Evolutionary conservation across 2,888 invertebrate species (phyloP).

Genomic region (Salticus scenicus): DNA sequence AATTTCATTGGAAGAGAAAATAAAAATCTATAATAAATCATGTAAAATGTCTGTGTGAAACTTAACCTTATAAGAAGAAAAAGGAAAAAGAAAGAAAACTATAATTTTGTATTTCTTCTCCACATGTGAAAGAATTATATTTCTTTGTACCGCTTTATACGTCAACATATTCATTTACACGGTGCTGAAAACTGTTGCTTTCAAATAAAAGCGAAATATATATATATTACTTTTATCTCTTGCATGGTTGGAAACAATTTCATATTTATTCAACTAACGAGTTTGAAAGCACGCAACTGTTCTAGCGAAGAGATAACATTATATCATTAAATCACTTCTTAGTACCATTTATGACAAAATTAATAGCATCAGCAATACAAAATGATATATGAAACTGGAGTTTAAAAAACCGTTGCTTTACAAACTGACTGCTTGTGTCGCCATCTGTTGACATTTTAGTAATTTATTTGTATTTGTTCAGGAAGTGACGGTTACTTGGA

Average conservation of each 20-base stretch:
- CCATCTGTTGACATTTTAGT: conserved; percentile 58
- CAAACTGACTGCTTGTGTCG: conserved; percentile 34
- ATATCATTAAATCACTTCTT: conserved; percentile 45
- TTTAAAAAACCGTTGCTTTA: conserved; percentile 3
- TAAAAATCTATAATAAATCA: too few relatives aligned
- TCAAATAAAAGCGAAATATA: background rate
- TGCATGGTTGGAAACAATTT: background rate
- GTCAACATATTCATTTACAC: background rate
- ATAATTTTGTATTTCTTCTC: too few relatives aligned
- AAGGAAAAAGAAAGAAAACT: too few relatives aligned
- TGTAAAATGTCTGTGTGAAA: too few relatives aligned
- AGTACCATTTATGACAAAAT: conserved; percentile 50
- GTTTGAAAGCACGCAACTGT: conserved; percentile 34
- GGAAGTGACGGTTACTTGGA: conserved; percentile 42
- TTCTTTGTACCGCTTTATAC: too few relatives aligned
- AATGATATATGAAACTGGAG: conserved; percentile 39
- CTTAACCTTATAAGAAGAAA: too few relatives aligned
- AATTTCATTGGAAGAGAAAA: too few relatives aligned
- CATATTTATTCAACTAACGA: conserved; percentile 54
- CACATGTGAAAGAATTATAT: too few relatives aligned
- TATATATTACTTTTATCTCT: background rate
- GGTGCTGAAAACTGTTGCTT: background rate
- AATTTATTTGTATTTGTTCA: conserved; percentile 53
- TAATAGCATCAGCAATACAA: conserved; percentile 41
- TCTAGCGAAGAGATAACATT: conserved; percentile 12